Percentiles rank a stretch among this genome's conserved stretches.
Conservation (phyloP, 2,888 invertebrate genomes). For the Leucophenga montana region DNA sequence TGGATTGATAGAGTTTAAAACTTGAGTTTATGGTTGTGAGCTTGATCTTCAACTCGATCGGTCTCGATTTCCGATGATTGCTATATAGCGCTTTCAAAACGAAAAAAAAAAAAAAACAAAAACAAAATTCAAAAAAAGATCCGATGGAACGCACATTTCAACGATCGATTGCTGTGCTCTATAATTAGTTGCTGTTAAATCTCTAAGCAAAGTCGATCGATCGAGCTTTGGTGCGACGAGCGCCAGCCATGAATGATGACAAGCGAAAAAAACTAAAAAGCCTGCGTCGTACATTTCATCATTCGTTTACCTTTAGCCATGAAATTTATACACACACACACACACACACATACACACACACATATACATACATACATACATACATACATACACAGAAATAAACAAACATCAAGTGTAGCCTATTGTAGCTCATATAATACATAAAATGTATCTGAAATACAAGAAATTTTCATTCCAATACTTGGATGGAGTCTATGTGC, state of each 20-base stretch:
- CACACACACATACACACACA: conserved; percentile 3
- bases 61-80: too few species aligned
- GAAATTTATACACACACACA: conserved; percentile 1
- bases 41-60: not conserved
- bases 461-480: not conserved
- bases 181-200: conserved; percentile 58
- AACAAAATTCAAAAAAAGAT: not conserved
- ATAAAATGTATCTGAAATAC: not conserved
- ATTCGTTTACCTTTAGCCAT: conserved; percentile 7
- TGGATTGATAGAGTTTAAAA: conserved; percentile 39
- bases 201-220: conserved; percentile 33
- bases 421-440: not conserved
- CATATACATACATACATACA: too few species aligned
- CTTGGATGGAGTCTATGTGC: too few species aligned
- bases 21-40: conserved; percentile 27
- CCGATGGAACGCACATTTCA: conserved; percentile 1
- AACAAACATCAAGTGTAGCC: not conserved
- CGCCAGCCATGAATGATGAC: conserved; percentile 42
- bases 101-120: not conserved
- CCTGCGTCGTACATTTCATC: conserved; percentile 15
- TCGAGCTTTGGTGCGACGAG: too few species aligned
- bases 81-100: too few species aligned
- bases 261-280: conserved; percentile 40
- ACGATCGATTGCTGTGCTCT: conserved; percentile 37
- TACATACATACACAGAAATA: not conserved